Evolutionary conservation across 2,797 vertebrate species (phyloP), one percentile per base, ranked within the genome.

Genomic region (Melanotaenia pygmaea): DNA sequence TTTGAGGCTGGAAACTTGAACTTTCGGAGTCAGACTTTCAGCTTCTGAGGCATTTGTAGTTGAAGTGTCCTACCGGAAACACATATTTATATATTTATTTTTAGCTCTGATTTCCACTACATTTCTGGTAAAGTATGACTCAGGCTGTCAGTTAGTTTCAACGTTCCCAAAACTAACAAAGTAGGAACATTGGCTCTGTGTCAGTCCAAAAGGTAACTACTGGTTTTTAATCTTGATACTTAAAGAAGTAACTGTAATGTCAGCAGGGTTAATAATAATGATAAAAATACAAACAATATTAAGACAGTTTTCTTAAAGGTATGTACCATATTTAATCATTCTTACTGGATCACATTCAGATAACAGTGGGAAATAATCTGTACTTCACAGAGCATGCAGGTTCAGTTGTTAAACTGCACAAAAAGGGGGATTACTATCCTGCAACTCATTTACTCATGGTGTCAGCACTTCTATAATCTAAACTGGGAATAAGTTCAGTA

Each of bases 131-230:
- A 59, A 51, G 26, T 47, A 47, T 30, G 24, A 0, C 24, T 53
- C 34, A 54, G 47, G 59, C 28, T 70, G 34, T 34, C 20, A 11
- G 38, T 22, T 63, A 56, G 37, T 51, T 45, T n/a, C 34, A 38
- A 37, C 3, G 1, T 63, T 37, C 34, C 28, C 14, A 28, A 24
- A n/a, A 13, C 20, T 62, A 62, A 40, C 59, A 54, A 54, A 60
- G 37, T 16, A 34, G 43, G 6, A 69, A n/a, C 32, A 28, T 11
- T 35, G 16, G 40, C 57, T 20, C n/a, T 34, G 56, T 58, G 43
- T 45, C 8, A 34, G 32, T 26, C 40, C 22, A 24, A 68, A 43
- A 24, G 32, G 66, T 13, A 67, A 45, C 26, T 7, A 45, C 28
- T 30, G 32, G 32, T 34, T 34, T 32, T 20, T 38, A 12, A 14